Base-by-base conservation (phyloP, 2,888 invertebrate genomes). In the Thymelicus sylvestris region DNA sequence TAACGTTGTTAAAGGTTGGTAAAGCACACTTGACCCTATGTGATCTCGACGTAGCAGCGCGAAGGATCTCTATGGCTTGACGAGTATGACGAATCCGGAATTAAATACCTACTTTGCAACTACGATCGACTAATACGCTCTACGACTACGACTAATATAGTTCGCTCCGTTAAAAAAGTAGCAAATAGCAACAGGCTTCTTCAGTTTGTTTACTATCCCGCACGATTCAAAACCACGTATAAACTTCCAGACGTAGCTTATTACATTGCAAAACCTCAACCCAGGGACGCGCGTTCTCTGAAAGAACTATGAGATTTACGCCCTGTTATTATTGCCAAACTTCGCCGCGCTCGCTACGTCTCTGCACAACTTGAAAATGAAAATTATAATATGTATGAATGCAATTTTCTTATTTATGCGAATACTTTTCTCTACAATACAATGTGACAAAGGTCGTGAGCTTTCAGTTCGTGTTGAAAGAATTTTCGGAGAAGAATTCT, bases 311-410 rank as follows among this genome's bases (percentile, higher is more conserved):
- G 66, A 71, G 66, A 71, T 71, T 71, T 71, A 66, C 66, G 71
- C 66, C 52, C 59, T 66, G 67, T 67, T 74, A 67, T 73, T 72
- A 74, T 73, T 74, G 67, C 72, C 70, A 52, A 74, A 74, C 74
- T 74, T 74, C 69, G 67, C 69, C n/a, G 31, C 57, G 67, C 67
- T 50, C 72, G 72, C 68, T 52, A 73, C 70, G 73, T 72, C 68
- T 72, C 73, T 73, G 73, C 69, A 67, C 69, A 73, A 73, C 57
- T 73, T 74, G 64, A 62, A 60, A 73, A 67, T 72, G 72, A 67
- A 72, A 73, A 74, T 74, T 73, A 72, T 73, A 74, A 70, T 74
- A 73, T 73, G 66, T 66, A 66, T 72, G 66, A 73, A 72, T 72
- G 73, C 72, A 72, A 70, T 73, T 73, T 72, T 72, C 61, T 70